Percentiles rank a stretch among this genome's conserved stretches.
phyloP scores from a whole-genome alignment of 1,140 invertebrate species.

The Aethina tumida region DNA sequence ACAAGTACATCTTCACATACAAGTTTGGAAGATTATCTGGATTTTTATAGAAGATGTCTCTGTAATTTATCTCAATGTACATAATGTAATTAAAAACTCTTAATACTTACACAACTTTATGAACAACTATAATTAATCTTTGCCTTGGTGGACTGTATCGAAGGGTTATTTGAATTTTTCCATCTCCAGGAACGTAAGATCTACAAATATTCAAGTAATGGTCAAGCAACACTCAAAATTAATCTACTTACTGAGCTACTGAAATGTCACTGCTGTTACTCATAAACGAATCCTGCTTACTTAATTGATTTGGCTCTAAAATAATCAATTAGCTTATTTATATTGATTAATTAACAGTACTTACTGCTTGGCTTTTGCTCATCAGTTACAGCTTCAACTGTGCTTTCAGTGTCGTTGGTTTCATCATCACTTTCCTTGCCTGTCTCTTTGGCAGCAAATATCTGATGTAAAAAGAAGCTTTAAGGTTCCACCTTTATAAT shows the following conservation, averaged over 20 bases:
- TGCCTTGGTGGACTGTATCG: slow-evolving; percentile 74
- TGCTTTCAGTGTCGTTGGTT: no score
- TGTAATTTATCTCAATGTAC: slow-evolving; percentile 28
- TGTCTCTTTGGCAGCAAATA: no score
- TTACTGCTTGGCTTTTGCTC: no score
- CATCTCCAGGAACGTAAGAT: slow-evolving; percentile 10
- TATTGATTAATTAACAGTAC: slow-evolving; percentile 43
- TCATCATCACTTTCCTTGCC: no score
- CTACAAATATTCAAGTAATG: slow-evolving; percentile 10
- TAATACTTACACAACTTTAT: slow-evolving; percentile 77
- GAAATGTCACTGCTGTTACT: background rate
- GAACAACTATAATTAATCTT: slow-evolving; percentile 68
- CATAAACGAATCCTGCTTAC: background rate
- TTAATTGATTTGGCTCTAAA: slow-evolving; percentile 1
- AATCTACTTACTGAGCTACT: slow-evolving; percentile 1
- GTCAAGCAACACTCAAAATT: background rate
- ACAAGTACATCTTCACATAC: slow-evolving; percentile 85
- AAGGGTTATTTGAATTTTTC: slow-evolving; percentile 54
- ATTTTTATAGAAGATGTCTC: slow-evolving; percentile 76
- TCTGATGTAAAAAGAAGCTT: background rate
- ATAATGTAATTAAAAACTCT: slow-evolving; percentile 3
- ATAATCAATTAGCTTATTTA: slow-evolving; percentile 59
- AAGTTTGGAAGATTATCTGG: slow-evolving; percentile 82
- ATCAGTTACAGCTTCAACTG: no score
- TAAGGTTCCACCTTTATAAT: background rate